Evolutionary conservation across 2,888 invertebrate genomes (phyloP), one percentile per base, ranked within the genome.

Genomic region (Heliconius cydno): DNA sequence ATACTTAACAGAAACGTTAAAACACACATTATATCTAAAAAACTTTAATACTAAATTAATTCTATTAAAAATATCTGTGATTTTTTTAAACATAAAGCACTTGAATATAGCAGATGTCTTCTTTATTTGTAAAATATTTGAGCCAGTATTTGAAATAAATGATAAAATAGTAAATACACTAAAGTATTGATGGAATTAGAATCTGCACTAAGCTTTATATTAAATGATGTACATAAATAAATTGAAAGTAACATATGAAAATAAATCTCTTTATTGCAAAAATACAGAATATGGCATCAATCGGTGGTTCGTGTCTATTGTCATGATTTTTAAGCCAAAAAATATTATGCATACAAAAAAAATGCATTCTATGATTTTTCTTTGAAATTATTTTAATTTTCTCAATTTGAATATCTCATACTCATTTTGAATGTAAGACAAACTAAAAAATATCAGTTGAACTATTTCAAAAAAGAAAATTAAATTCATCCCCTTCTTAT

Each of bases 241-340:
- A 46, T 70, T 41, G 41, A 6, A 30, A 72, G 13, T n/a, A 6
- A 60, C 15, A 34, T 6, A 5, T 57, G 7, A 66, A n/a, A 15
- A 76, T 3, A 52, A 30, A 66, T 25, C n/a, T 76, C 67, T 52
- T 67, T 67, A 57, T 34, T 67, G 60, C 34, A 60, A 67, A 67
- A 73, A 73, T 30, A 65, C 4, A 22, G 28, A 70, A 70, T 75
- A 78, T 78, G 78, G 78, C 78, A 66, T 74, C 57, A 22, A 60
- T 78, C 78, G 78, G 78, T 78, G 78, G 78, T 78, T 78, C 68
- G 9, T 38, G 68, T 68, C 68, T 73, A 78, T 74, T 78, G 78
- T 78, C 78, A 78, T 78, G 67, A 41, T 60, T 34, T 38, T n/a
- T 71, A 70, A 41, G 25, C 41, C 5, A 60, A 68, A 68, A 68